These are phyloP conservation scores for Myotis planiceps DNA, from an alignment of 2,797 vertebrate species.

Conservation along the genomic window DNA sequence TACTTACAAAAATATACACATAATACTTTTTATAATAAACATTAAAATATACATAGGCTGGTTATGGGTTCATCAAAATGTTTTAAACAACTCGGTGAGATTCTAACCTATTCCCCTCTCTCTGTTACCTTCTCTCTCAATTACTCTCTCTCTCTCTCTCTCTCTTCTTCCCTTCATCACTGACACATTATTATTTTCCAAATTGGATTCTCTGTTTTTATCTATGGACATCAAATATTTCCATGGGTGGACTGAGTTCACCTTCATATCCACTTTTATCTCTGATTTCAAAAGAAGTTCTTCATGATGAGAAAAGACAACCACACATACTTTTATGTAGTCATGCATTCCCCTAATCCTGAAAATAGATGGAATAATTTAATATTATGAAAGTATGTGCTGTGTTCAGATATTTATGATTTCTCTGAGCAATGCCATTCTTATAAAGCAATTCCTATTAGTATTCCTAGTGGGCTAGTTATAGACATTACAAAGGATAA, in stretches of 20 bases:
- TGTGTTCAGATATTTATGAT: neutral
- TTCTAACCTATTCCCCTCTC: neutral
- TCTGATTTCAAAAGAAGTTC: constrained; percentile 44
- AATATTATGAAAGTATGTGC: neutral
- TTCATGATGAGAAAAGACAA: constrained; percentile 17
- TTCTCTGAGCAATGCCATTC: constrained; percentile 14
- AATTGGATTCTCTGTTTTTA: constrained; percentile 5
- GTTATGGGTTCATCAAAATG: neutral
- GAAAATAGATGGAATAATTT: constrained; percentile 15
- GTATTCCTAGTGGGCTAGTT: neutral
- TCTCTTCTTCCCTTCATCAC: neutral
- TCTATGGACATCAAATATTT: neutral
- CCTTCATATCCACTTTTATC: constrained; percentile 21
- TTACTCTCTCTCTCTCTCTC: neutral
- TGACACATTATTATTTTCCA: neutral
- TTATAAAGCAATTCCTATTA: neutral
- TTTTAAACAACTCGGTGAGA: neutral
- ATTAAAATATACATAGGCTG: neutral
- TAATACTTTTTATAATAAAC: neutral
- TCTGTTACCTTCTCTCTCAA: neutral
- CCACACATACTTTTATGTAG: neutral
- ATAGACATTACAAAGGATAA: neutral
- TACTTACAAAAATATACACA: neutral
- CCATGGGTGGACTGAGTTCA: neutral
- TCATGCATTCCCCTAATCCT: neutral